phyloP scores from a whole-genome alignment of 2,113 vertebrate species.

The Gobiocypris rarus region DNA sequence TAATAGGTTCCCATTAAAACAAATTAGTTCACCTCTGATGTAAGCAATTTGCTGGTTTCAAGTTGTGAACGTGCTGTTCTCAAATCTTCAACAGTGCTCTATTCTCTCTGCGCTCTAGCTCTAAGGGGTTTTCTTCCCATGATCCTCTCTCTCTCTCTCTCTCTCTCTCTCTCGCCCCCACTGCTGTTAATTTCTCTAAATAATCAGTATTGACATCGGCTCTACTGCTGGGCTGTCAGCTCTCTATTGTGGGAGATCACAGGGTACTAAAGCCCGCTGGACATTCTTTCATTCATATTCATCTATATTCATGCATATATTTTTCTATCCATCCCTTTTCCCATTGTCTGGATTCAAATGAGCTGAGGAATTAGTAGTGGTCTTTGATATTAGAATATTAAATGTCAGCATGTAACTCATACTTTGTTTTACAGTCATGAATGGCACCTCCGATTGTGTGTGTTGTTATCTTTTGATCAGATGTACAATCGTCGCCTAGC shows the following conservation, averaged over 20 bases:
- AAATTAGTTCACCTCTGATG: too few species aligned
- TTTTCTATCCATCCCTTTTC: background rate
- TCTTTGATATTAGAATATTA: background rate
- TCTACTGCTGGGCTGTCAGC: slow-evolving; percentile 27
- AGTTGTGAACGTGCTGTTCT: background rate
- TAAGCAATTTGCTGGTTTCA: too few species aligned
- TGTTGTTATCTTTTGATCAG: background rate
- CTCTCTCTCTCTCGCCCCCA: slow-evolving; percentile 30
- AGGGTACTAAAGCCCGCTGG: slow-evolving; percentile 10
- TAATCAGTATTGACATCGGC: slow-evolving; percentile 37
- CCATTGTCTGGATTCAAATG: slow-evolving; percentile 14
- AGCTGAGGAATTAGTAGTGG: slow-evolving; percentile 15
- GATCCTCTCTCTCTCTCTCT: background rate
- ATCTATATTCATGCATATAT: slow-evolving; percentile 11
- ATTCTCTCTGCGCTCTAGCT: background rate
- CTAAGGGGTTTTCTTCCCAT: background rate
- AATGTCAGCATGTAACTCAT: background rate
- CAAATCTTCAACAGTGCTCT: background rate
- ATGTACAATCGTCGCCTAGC: background rate
- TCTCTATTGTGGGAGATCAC: slow-evolving; percentile 24
- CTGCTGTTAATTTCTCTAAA: background rate
- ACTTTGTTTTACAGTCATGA: background rate
- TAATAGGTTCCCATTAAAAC: too few species aligned
- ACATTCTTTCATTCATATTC: slow-evolving; percentile 18
- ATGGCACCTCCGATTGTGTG: background rate